Evolutionary conservation across 2,888 invertebrate genomes (phyloP).

Genomic region (Notocelia uddmanniana): DNA sequence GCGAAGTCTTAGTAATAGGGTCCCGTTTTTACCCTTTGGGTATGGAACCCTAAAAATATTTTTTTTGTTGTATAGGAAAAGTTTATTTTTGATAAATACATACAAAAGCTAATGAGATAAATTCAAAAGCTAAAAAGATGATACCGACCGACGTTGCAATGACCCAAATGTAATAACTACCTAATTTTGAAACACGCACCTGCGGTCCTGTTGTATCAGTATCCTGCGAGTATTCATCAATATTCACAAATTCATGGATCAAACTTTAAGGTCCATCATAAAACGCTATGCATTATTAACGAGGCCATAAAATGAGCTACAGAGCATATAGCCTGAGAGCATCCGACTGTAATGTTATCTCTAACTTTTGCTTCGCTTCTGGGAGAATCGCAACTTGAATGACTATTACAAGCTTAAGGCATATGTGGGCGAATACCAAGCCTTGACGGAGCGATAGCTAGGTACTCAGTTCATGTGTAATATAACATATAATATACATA

Average conservation of each 20-base stretch:
- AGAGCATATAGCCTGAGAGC: background rate
- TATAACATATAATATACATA: background rate
- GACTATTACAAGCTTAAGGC: background rate
- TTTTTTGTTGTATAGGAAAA: too few species aligned
- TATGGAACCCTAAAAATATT: too few species aligned
- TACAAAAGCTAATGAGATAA: too few species aligned
- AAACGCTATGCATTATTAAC: conserved; percentile 27
- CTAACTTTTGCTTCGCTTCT: conserved; percentile 25
- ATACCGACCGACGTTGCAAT: too few species aligned
- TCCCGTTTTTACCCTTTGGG: too few species aligned
- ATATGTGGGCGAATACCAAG: too few species aligned
- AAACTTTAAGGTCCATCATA: conserved; percentile 16
- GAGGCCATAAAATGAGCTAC: conserved; percentile 15
- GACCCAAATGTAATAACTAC: too few species aligned
- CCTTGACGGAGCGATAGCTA: too few species aligned
- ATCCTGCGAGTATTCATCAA: conserved; percentile 1
- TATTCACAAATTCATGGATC: conserved; percentile 16
- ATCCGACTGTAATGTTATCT: conserved; percentile 23
- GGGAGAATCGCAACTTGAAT: conserved; percentile 1
- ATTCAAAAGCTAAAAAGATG: too few species aligned
- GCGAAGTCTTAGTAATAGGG: too few species aligned
- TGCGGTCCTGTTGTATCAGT: background rate
- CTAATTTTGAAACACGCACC: too few species aligned
- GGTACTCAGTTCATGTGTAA: background rate
- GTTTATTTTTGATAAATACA: too few species aligned